Percentiles rank a stretch among this genome's conserved stretches.
These are phyloP conservation scores for Taxidea taxus DNA, from an alignment of 2,113 vertebrate species.

Conservation along the genomic window DNA sequence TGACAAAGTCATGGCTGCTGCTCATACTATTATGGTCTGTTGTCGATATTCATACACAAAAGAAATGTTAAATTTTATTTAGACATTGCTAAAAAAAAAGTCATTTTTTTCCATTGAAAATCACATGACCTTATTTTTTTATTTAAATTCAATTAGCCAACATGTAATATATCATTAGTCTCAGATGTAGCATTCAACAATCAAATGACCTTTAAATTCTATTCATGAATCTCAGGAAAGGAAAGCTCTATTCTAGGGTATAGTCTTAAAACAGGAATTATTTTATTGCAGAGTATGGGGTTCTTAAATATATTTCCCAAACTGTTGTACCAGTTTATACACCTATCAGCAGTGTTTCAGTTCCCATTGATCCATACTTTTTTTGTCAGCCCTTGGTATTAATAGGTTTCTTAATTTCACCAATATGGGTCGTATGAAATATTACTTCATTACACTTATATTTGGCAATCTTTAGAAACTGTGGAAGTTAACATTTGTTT, in stretches of 20 bases:
- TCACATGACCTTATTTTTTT: neutral
- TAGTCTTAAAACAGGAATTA: neutral
- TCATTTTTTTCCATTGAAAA: neutral
- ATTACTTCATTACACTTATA: neutral
- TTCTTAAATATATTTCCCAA: neutral
- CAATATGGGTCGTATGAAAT: neutral
- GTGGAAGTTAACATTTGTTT: neutral
- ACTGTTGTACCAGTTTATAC: neutral
- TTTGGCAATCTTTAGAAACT: neutral
- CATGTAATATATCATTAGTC: neutral
- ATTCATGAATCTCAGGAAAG: neutral
- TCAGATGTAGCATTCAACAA: neutral
- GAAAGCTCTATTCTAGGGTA: neutral
- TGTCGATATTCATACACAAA: neutral
- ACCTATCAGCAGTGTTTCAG: neutral
- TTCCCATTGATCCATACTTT: neutral
- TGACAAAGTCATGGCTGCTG: neutral
- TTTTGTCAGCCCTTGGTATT: neutral
- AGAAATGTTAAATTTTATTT: neutral
- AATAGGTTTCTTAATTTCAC: neutral
- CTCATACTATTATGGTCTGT: neutral
- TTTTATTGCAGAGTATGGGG: neutral
- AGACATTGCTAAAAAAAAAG: neutral
- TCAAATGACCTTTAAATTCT: neutral
- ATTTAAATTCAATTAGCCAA: neutral